phyloP scores from a whole-genome alignment of 2,888 invertebrate species.

The Luperina testacea region DNA sequence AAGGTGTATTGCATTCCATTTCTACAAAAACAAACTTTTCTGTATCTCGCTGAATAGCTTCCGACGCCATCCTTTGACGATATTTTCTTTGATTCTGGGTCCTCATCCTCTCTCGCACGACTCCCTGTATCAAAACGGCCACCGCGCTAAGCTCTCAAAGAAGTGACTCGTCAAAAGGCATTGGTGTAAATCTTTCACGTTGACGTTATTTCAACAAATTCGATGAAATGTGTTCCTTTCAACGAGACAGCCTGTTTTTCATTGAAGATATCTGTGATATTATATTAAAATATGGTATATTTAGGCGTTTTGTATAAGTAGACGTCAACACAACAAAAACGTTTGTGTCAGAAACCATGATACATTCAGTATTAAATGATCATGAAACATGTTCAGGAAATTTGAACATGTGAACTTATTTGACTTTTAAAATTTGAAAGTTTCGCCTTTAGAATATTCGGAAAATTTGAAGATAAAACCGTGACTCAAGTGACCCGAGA shows the following conservation, averaged over 20 bases:
- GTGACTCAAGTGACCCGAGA: neutral
- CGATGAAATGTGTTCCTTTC: conserved; percentile 3
- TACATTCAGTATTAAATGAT: conserved; percentile 13
- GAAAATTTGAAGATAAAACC: conserved; percentile 6
- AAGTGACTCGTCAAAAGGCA: conserved; percentile 52
- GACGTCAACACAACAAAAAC: neutral
- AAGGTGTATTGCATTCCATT: neutral
- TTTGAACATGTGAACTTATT: conserved; percentile 2
- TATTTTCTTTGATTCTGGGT: conserved; percentile 63
- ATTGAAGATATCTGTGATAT: neutral
- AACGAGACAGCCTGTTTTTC: neutral
- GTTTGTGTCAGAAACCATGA: neutral
- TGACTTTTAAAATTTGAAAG: conserved; percentile 17
- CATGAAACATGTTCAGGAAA: neutral
- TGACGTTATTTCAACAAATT: conserved; percentile 13
- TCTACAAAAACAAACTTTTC: conserved; percentile 10
- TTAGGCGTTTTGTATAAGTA: neutral
- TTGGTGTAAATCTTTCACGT: conserved; percentile 44
- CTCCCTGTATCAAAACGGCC: conserved; percentile 47
- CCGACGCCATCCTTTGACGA: conserved; percentile 57
- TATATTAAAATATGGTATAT: neutral
- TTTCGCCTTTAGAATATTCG: conserved; percentile 1
- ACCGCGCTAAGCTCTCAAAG: conserved; percentile 55
- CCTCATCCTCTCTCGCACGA: conserved; percentile 45
- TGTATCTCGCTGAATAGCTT: conserved; percentile 35